Evolutionary conservation across 2,113 vertebrate genomes (phyloP), one percentile per base, ranked within the genome.

Genomic region (Rhabdornis inornatus): DNA sequence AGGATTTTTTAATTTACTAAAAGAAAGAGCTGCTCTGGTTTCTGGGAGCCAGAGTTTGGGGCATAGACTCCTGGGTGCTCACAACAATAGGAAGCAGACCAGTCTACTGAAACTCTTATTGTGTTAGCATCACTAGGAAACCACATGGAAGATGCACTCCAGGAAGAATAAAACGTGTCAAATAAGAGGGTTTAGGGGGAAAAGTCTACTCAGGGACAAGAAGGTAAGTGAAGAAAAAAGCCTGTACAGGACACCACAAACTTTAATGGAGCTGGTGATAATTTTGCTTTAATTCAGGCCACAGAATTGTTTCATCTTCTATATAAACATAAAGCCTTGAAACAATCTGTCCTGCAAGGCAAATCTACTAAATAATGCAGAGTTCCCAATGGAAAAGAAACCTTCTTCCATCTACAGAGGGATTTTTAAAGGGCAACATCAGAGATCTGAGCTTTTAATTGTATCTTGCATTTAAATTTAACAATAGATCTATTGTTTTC

Each of bases 301-400:
- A 93, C 71, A 80, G 82, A 83, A 95, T 91, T 93, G 93, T 96
- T 74, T 97, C 82, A 95, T 95, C 92, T 85, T 88, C 68, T 70
- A 13, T 24, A 70, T 81, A 93, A 91, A 81, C 2, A 3, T 88
- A 93, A 94, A 94, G 75, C 63, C 85, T 90, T 94, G 85, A 86
- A 95, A 97, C 0, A 0, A 92, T 95, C 90, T 88, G 94, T 96
- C 95, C 95, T 97, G 90, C 85, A 96, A 95, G 93, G 95, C 88
- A 94, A 96, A 95, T 90, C 91, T 91, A 94, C 71, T 95, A 95
- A 95, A 96, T 95, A 95, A 96, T 94, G 85, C 82, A 95, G 28
- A 85, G 82, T 39, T 95, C 96, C 71, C 93, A 91, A 74, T 11
- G 71, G 93, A 93, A 89, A 93, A 91, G 70, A 93, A 94, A 74